phyloP scores from a whole-genome alignment of 2,113 vertebrate genomes.

The Guaruba guarouba region DNA sequence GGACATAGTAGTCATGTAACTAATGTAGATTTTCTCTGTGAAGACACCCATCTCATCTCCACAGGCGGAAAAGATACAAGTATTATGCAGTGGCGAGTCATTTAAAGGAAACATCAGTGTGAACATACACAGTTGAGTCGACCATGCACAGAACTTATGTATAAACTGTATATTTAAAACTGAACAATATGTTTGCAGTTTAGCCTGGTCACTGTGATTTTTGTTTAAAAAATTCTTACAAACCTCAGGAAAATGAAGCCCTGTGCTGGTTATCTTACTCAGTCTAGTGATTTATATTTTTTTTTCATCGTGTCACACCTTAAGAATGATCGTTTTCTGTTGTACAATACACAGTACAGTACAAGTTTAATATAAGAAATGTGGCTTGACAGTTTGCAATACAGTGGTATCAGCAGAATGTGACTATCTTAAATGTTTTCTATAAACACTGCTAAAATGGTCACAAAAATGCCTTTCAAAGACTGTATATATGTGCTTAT shows the following conservation, averaged over 20 bases:
- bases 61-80: slow-evolving; percentile 97
- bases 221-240: slow-evolving; percentile 79
- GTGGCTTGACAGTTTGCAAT: slow-evolving; percentile 65
- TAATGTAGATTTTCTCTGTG: slow-evolving; percentile 91
- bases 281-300: slow-evolving; percentile 39
- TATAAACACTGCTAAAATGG: slow-evolving; percentile 68
- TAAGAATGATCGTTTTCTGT: not conserved
- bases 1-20: slow-evolving; percentile 98
- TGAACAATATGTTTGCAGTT: slow-evolving; percentile 60
- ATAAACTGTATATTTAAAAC: slow-evolving; percentile 60
- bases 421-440: slow-evolving; percentile 61
- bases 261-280: slow-evolving; percentile 70
- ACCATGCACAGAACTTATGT: slow-evolving; percentile 24
- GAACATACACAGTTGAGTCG: slow-evolving; percentile 20
- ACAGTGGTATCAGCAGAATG: slow-evolving; percentile 43
- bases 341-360: slow-evolving; percentile 44
- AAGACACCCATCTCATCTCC: slow-evolving; percentile 94
- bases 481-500: slow-evolving; percentile 60
- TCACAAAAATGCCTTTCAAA: slow-evolving; percentile 77
- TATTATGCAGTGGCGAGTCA: slow-evolving; percentile 96
- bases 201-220: slow-evolving; percentile 79
- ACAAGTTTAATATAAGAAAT: slow-evolving; percentile 43
- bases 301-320: slow-evolving; percentile 36
- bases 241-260: slow-evolving; percentile 89
- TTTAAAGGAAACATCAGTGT: slow-evolving; percentile 72